Evolutionary conservation across 2,797 vertebrate species (phyloP).

Genomic region (Acanthopagrus latus): DNA sequence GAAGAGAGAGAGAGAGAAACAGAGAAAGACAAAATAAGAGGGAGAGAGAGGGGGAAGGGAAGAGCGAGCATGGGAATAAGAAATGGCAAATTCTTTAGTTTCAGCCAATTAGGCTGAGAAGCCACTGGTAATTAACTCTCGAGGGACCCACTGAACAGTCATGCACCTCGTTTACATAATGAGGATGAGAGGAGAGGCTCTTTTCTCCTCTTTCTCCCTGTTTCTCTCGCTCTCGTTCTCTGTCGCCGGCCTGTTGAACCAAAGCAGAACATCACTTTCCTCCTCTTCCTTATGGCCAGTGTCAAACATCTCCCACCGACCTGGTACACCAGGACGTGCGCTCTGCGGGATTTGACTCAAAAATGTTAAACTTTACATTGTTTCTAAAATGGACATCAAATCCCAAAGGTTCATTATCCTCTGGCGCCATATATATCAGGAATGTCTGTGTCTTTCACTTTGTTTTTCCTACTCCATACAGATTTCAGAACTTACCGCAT

Average conservation of each 20-base stretch:
- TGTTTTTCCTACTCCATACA: conserved; percentile 36
- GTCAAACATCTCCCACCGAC: conserved; percentile 48
- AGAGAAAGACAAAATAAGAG: conserved; percentile 23
- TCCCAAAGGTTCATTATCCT: conserved; percentile 17
- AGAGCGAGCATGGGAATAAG: conserved; percentile 80
- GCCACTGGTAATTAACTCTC: conserved; percentile 89
- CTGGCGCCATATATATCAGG: background rate
- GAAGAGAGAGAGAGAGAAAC: conserved; percentile 23
- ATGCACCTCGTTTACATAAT: conserved; percentile 89
- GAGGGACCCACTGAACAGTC: conserved; percentile 86
- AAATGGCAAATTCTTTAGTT: conserved; percentile 88
- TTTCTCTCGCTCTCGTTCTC: conserved; percentile 60
- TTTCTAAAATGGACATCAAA: conserved; percentile 20
- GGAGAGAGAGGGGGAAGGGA: conserved; percentile 46
- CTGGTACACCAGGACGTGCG: background rate
- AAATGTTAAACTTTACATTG: background rate
- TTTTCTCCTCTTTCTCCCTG: conserved; percentile 60
- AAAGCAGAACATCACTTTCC: conserved; percentile 55
- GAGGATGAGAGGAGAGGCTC: conserved; percentile 83
- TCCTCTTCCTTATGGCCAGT: conserved; percentile 44
- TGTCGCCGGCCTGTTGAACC: conserved; percentile 76
- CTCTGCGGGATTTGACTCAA: conserved; percentile 2
- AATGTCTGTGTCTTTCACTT: background rate
- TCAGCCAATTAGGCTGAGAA: conserved; percentile 88
- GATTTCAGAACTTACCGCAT: conserved; percentile 30